Conservation (phyloP, 2,113 vertebrate species). For the Rhagologus leucostigma region DNA sequence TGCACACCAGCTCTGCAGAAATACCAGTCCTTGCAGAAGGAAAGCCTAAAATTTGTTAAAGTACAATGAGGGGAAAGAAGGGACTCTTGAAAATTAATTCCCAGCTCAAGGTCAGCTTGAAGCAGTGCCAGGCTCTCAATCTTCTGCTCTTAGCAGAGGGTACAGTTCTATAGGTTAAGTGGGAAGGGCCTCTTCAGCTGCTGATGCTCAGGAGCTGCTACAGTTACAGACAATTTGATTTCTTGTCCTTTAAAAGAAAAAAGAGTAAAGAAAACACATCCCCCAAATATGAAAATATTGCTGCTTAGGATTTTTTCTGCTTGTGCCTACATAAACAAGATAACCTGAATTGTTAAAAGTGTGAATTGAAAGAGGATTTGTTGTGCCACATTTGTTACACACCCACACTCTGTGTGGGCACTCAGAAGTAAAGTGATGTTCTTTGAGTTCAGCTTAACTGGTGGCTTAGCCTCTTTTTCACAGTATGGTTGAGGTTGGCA, state of each 20-base stretch:
- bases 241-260: background rate
- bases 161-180: background rate
- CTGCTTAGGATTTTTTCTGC: background rate
- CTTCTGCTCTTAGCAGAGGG: background rate
- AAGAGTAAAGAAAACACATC: background rate
- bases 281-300: background rate
- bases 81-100: background rate
- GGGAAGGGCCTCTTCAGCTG: background rate
- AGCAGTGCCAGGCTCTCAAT: background rate
- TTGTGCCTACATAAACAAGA: background rate
- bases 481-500: background rate
- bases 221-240: background rate
- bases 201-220: background rate
- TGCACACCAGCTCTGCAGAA: background rate
- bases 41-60: background rate
- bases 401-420: background rate
- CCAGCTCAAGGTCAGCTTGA: background rate
- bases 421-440: background rate
- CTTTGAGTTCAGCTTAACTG: background rate
- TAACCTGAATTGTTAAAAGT: background rate
- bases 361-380: constrained; percentile 30
- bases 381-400: constrained; percentile 9
- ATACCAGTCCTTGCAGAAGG: background rate
- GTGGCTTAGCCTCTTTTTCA: background rate
- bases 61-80: background rate